A percentile compares a stretch with the other conserved stretches of the same genome.
Evolutionary conservation across 1,140 invertebrate genomes (phyloP).

Genomic region (Nixonia krombeini): DNA sequence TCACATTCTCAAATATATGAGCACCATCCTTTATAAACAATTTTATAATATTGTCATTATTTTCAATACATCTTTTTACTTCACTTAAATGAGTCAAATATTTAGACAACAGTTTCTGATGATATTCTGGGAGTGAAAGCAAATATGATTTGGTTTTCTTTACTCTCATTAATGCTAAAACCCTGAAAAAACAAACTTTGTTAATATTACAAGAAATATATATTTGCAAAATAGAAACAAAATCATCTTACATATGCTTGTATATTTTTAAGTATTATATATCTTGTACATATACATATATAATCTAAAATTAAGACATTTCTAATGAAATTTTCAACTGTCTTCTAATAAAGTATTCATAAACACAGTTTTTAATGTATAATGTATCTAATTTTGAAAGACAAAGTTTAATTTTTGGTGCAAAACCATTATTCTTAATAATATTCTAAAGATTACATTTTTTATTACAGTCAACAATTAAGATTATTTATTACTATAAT

Average conservation of each 20-base stretch:
- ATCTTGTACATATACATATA: too few relatives aligned
- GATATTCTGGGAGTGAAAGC: conserved; percentile 79
- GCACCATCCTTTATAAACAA: conserved; percentile 86
- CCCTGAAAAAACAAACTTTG: conserved; percentile 64
- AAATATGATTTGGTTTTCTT: conserved; percentile 83
- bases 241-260: neutral
- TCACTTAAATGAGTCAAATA: conserved; percentile 84
- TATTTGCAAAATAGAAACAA: conserved; percentile 30
- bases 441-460: neutral
- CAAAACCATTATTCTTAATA: neutral
- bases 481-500: too few relatives aligned
- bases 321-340: too few relatives aligned
- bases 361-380: neutral
- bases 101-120: conserved; percentile 82
- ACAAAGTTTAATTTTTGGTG: neutral
- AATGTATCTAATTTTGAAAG: neutral
- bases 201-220: conserved; percentile 12
- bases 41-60: conserved; percentile 88
- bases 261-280: neutral
- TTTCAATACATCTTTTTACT: conserved; percentile 84
- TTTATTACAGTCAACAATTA: too few relatives aligned
- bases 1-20: conserved; percentile 87
- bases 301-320: neutral
- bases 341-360: too few relatives aligned
- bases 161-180: conserved; percentile 77